Conservation (phyloP, 2,113 vertebrate species). For the Nanorana parkeri region DNA sequence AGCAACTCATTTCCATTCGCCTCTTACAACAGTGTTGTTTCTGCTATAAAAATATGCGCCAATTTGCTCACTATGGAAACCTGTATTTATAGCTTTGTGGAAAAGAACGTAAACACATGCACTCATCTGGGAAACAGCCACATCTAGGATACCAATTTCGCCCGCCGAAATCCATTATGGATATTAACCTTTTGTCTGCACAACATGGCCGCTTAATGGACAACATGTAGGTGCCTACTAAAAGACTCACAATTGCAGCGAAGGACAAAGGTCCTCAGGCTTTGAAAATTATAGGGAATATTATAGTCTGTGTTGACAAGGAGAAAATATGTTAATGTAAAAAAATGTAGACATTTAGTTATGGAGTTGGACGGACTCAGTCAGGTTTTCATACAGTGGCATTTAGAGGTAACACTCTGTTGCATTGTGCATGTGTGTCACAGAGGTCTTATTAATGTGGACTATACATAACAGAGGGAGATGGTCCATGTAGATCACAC, state of each 20-base stretch:
- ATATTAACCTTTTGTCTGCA: constrained; percentile 12
- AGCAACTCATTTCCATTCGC: constrained; percentile 41
- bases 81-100: constrained; percentile 54
- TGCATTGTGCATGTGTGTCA: too few relatives aligned
- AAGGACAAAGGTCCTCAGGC: neutral
- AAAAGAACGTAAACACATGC: constrained; percentile 53
- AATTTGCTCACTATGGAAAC: constrained; percentile 57
- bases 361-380: too few relatives aligned
- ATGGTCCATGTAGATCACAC: too few relatives aligned
- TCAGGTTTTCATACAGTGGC: too few relatives aligned
- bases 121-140: constrained; percentile 22
- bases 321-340: too few relatives aligned
- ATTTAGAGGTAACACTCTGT: too few relatives aligned
- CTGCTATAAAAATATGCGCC: constrained; percentile 56
- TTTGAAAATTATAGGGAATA: too few relatives aligned
- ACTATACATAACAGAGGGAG: too few relatives aligned
- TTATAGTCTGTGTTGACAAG: too few relatives aligned
- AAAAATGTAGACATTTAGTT: too few relatives aligned
- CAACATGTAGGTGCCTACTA: neutral
- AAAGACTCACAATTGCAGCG: too few relatives aligned
- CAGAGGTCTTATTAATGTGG: too few relatives aligned
- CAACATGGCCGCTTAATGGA: neutral
- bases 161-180: constrained; percentile 7
- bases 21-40: constrained; percentile 34
- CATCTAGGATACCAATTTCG: constrained; percentile 24